Percentiles rank a stretch among this genome's conserved stretches.
Conservation (phyloP, 2,113 vertebrate species). For the Lophius piscatorius region DNA sequence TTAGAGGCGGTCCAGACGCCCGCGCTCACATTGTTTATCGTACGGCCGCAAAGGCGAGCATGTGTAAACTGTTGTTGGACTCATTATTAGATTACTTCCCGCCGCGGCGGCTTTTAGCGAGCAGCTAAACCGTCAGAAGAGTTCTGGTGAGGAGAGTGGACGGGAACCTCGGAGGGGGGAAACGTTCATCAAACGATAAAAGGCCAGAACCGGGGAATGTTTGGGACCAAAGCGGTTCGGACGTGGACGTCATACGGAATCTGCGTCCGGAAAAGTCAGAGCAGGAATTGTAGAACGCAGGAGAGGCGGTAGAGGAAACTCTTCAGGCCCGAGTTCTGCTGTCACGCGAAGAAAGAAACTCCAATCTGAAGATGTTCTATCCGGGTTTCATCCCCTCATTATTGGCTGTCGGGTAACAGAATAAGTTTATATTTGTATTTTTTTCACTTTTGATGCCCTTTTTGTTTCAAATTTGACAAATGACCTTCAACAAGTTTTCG, state of each 20-base stretch:
- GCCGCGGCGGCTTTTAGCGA: conserved; percentile 72
- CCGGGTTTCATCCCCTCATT: conserved; percentile 53
- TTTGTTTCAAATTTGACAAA: too few species aligned
- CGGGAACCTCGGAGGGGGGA: too few species aligned
- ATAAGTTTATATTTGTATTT: too few species aligned
- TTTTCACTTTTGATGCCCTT: too few species aligned
- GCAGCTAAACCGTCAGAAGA: too few species aligned
- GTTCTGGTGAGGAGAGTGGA: too few species aligned
- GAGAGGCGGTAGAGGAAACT: too few species aligned
- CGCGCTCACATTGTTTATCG: conserved; percentile 68
- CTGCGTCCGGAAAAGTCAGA: conserved; percentile 69
- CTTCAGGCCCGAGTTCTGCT: too few species aligned
- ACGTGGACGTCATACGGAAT: conserved; percentile 66
- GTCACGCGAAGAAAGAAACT: too few species aligned
- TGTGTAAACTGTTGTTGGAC: conserved; percentile 74
- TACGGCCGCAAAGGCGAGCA: conserved; percentile 58
- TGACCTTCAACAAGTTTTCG: too few species aligned
- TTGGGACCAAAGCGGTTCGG: conserved; percentile 55
- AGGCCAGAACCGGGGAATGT: conserved; percentile 52
- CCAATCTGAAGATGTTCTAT: conserved; percentile 41
- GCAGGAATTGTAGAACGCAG: conserved; percentile 42
- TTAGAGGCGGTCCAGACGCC: conserved; percentile 69
- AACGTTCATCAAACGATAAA: conserved; percentile 78
- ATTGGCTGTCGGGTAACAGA: too few species aligned
- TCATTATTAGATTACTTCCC: conserved; percentile 79